phyloP scores from a whole-genome alignment of 2,797 vertebrate genomes.

The Peromyscus melanophrys region DNA sequence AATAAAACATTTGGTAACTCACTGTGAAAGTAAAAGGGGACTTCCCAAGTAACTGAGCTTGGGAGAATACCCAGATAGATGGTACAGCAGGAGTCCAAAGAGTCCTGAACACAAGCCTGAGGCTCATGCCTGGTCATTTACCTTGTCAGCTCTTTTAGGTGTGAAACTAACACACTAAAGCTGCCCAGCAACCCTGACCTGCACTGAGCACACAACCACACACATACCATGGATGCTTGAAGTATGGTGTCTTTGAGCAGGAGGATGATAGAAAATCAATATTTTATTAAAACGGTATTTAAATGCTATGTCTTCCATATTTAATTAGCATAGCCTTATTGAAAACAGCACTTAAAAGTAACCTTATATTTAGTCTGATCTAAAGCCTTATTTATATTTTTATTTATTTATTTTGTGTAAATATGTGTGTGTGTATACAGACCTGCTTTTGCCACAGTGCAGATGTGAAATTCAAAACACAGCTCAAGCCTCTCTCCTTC shows the following conservation, averaged over 20 bases:
- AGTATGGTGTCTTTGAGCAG: background rate
- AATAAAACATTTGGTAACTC: background rate
- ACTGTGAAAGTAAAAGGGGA: background rate
- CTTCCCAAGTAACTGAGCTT: background rate
- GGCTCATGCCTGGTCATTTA: background rate
- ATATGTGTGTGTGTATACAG: background rate
- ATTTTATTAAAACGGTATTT: background rate
- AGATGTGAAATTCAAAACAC: no score
- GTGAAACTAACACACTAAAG: background rate
- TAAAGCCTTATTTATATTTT: background rate
- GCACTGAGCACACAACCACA: rapidly evolving
- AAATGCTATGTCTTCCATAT: slow-evolving; percentile 9
- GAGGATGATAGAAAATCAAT: background rate
- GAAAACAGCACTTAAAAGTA: background rate
- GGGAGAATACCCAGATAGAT: background rate
- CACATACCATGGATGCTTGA: background rate
- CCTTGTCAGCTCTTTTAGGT: background rate
- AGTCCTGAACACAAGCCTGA: background rate
- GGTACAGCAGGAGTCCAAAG: background rate
- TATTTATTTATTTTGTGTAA: background rate
- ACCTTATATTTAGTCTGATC: background rate
- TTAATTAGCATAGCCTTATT: background rate
- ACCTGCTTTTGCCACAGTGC: background rate
- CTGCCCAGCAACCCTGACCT: background rate
- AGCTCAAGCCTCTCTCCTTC: background rate